Evolutionary conservation across 1,140 invertebrate genomes (phyloP), one percentile per base, ranked within the genome.

Genomic region (Thalassaphorura encarpata): DNA sequence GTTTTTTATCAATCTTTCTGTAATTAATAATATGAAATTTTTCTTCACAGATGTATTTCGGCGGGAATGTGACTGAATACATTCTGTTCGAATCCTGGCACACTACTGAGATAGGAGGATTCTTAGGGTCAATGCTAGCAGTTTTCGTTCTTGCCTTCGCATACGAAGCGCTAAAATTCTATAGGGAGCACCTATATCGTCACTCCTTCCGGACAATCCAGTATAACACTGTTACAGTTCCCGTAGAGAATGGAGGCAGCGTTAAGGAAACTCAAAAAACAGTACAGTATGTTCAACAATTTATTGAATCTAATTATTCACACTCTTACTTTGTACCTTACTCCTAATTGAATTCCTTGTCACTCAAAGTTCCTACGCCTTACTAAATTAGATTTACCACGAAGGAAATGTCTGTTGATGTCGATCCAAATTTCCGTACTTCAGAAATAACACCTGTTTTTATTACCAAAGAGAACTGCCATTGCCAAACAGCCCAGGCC

Each of bases 21-120:
- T n/a, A n/a, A n/a, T n/a, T n/a, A n/a, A n/a, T n/a, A n/a, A n/a
- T n/a, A n/a, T n/a, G n/a, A n/a, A n/a, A n/a, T n/a, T n/a, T n/a
- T n/a, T n/a, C n/a, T n/a, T n/a, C n/a, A n/a, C 58, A 74, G 70
- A 74, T 74, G 72, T 71, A 60, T 54, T 74, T 74, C 58, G 68
- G 72, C 48, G 61, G 61, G 5, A 69, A 69, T 13, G 53, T 64
- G 24, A 56, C 56, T 36, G 57, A 60, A 24, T 60, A 57, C 19
- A 64, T 69, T 41, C 57, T 69, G 19, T 69, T 69, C 51, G 60
- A 66, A 28, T 60, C 61, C 52, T 69, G 68, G 68, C 62, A 63
- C 36, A 61, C 54, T 2, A 49, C 57, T 18, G 59, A 62, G 16
- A 48, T 23, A 28, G 48, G 52, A 40, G 54, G 39, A 11, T 67